Evolutionary conservation across 1,140 invertebrate species (phyloP).

Genomic region (Copidosoma floridanum): DNA sequence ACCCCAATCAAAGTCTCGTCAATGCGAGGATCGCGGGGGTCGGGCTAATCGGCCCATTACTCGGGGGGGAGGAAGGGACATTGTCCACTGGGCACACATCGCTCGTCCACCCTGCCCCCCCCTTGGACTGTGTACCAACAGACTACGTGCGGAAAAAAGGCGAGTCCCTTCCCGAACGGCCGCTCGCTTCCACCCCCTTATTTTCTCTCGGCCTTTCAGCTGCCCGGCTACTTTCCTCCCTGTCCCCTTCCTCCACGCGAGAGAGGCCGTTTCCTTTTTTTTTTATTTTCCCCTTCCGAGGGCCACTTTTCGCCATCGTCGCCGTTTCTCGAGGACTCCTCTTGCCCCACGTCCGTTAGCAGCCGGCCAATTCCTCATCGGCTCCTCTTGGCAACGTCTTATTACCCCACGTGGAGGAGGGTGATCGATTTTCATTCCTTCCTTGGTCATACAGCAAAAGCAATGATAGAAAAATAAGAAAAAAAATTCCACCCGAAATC

Average conservation of each 20-base stretch:
- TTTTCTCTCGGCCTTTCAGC: background rate
- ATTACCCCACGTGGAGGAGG: too few species aligned
- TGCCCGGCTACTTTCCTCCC: slow-evolving; percentile 36
- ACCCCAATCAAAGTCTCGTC: slow-evolving; percentile 59
- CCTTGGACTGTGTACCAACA: too few species aligned
- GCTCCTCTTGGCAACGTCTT: too few species aligned
- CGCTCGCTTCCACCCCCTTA: slow-evolving; percentile 36
- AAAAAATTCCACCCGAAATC: too few species aligned
- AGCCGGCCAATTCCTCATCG: background rate
- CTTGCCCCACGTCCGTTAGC: too few species aligned
- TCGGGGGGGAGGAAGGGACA: slow-evolving; percentile 40
- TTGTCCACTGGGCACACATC: slow-evolving; percentile 42
- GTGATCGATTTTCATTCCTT: too few species aligned
- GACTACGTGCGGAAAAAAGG: slow-evolving; percentile 7
- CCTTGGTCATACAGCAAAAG: too few species aligned
- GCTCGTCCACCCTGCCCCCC: slow-evolving; percentile 18
- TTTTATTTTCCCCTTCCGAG: background rate
- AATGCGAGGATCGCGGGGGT: slow-evolving; percentile 49
- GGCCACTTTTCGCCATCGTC: too few species aligned
- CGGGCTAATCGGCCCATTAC: slow-evolving; percentile 58
- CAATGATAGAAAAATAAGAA: too few species aligned
- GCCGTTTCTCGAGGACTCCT: too few species aligned
- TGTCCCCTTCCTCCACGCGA: slow-evolving; percentile 31
- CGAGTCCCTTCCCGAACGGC: background rate
- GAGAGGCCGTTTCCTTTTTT: background rate